Percentiles rank a stretch among this genome's conserved stretches.
Conservation (phyloP, 92 coral and sea anemone species). For the Epizoanthus stellaris region DNA sequence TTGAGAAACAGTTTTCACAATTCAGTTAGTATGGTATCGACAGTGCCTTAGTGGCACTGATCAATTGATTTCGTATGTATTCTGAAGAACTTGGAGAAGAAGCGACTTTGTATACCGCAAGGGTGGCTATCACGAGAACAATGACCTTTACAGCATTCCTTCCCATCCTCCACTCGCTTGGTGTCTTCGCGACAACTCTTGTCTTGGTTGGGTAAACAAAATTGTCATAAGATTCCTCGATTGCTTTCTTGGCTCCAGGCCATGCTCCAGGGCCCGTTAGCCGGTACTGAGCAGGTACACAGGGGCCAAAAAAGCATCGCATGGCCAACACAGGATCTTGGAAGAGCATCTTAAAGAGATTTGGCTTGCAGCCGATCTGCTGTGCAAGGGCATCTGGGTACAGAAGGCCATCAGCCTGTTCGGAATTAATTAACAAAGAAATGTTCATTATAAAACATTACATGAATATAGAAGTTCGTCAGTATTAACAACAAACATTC, state of each 20-base stretch:
- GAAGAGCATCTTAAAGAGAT: conserved; percentile 40
- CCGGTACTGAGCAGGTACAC: conserved; percentile 56
- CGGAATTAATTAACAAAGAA: not conserved
- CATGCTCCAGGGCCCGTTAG: conserved; percentile 47
- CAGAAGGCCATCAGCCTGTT: conserved; percentile 29
- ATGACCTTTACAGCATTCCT: not conserved
- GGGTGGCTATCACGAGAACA: not conserved
- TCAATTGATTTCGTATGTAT: too few species aligned
- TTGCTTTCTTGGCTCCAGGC: conserved; percentile 55
- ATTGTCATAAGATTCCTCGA: conserved; percentile 34
- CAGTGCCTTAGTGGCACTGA: too few species aligned
- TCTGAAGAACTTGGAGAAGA: not conserved
- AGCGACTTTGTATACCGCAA: not conserved
- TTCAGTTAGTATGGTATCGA: too few species aligned
- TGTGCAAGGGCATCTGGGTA: conserved; percentile 51
- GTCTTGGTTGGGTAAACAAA: conserved; percentile 47
- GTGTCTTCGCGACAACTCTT: not conserved
- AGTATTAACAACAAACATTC: too few species aligned
- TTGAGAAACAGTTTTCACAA: too few species aligned
- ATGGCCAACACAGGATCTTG: conserved; percentile 44
- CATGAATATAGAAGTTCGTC: too few species aligned
- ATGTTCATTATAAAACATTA: not conserved
- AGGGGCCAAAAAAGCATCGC: conserved; percentile 46
- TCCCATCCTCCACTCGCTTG: not conserved
- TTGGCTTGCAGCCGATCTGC: conserved; percentile 52